Conservation (phyloP, 1,140 invertebrate species). For the Steinernema khuongi region DNA sequence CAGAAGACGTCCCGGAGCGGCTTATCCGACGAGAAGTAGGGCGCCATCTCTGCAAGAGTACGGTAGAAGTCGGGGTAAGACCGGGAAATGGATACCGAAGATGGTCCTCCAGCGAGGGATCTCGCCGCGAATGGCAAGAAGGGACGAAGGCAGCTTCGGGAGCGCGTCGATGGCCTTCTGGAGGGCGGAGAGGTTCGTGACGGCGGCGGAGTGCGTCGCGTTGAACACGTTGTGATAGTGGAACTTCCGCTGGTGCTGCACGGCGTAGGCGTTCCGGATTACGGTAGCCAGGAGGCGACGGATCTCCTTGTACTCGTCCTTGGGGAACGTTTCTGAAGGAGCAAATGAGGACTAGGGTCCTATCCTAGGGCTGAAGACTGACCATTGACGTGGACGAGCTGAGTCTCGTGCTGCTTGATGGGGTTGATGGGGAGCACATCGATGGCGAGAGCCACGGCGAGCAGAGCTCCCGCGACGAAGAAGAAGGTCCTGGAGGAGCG, state of each 20-base stretch:
- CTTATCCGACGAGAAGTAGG: slow-evolving; percentile 1
- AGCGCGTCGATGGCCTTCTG: neutral
- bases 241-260: neutral
- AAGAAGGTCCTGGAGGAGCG: no score
- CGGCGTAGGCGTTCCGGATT: slow-evolving; percentile 1
- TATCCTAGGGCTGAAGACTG: neutral
- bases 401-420: neutral
- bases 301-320: neutral
- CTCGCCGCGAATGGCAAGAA: neutral
- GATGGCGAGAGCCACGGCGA: neutral
- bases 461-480: no score
- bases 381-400: neutral
- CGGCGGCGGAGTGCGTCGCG: neutral
- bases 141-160: neutral
- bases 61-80: neutral
- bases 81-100: slow-evolving; percentile 2
- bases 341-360: neutral
- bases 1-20: slow-evolving; percentile 10
- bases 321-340: neutral
- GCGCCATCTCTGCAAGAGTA: neutral
- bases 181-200: neutral
- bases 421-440: neutral
- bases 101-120: slow-evolving; percentile 8
- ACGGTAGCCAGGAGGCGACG: slow-evolving; percentile 1
- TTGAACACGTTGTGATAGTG: neutral